These are phyloP conservation scores for Melopsittacus undulatus DNA, from an alignment of 2,797 vertebrate genomes.

Conservation along the genomic window DNA sequence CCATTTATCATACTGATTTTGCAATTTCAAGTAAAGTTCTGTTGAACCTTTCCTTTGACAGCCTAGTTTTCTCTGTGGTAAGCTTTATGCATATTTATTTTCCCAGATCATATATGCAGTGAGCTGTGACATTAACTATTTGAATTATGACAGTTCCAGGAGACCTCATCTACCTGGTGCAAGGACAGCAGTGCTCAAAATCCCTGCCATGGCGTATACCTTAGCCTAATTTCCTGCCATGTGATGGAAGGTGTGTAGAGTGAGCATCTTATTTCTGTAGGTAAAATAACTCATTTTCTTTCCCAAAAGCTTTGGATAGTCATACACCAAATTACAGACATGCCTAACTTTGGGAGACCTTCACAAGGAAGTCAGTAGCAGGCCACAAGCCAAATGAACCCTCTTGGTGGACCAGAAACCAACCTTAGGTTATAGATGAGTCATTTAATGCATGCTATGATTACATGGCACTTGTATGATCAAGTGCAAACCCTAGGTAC, in stretches of 20 bases:
- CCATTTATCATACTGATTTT: neutral
- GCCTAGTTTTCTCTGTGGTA: neutral
- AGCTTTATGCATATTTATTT: neutral
- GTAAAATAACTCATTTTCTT: neutral
- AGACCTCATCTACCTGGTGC: neutral
- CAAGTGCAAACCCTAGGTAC: neutral
- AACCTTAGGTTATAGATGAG: neutral
- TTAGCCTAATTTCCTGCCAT: neutral
- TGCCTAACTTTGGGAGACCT: neutral
- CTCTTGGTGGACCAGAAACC: neutral
- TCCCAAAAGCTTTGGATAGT: neutral
- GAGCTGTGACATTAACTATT: neutral
- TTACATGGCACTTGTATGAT: neutral
- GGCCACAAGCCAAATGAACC: neutral
- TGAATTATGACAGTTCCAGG: neutral
- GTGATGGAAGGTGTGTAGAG: accelerated
- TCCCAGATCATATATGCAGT: neutral
- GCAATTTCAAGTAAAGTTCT: neutral
- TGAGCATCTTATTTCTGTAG: neutral
- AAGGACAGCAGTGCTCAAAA: neutral
- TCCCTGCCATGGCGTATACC: neutral
- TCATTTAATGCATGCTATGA: neutral
- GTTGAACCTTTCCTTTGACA: neutral
- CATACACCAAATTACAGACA: neutral
- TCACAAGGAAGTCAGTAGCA: neutral